Conservation (phyloP, 2,888 invertebrate genomes). For the Amiota mariae region DNA sequence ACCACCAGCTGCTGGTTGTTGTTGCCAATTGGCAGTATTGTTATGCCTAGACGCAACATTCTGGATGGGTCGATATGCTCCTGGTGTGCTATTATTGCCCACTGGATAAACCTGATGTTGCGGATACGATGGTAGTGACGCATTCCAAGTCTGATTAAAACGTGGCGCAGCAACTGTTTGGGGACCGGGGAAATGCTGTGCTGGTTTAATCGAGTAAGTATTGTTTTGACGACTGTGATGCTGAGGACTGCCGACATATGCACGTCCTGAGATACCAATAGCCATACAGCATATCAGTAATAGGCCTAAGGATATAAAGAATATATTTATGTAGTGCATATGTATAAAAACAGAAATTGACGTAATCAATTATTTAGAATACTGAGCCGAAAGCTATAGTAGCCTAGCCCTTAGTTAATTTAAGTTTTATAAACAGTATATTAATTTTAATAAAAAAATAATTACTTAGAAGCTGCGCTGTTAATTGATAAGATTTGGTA, state of each 20-base stretch:
- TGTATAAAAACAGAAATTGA: too few relatives aligned
- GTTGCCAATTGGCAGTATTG: constrained; percentile 9
- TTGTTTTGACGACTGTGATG: constrained; percentile 37
- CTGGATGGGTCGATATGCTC: not conserved
- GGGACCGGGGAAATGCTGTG: not conserved
- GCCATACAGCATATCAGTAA: constrained; percentile 43
- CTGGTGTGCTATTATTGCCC: not conserved
- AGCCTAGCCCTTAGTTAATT: too few relatives aligned
- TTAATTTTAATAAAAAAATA: too few relatives aligned
- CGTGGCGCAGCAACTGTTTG: not conserved
- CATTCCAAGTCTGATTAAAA: constrained; percentile 23
- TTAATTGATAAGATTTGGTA: constrained; percentile 46
- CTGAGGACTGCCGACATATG: constrained; percentile 1
- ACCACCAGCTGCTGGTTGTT: not conserved
- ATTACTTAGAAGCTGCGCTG: constrained; percentile 22
- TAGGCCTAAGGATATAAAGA: constrained; percentile 29
- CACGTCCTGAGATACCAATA: constrained; percentile 31
- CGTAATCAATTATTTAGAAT: too few relatives aligned
- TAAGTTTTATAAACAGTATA: too few relatives aligned
- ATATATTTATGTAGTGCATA: not conserved
- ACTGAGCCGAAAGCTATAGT: too few relatives aligned
- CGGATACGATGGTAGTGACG: not conserved
- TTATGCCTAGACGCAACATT: not conserved
- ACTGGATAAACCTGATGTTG: not conserved
- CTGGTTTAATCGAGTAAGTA: constrained; percentile 33